These are phyloP conservation scores for Vesta saturnalis DNA, from an alignment of 2,888 invertebrate species.

Conservation along the genomic window DNA sequence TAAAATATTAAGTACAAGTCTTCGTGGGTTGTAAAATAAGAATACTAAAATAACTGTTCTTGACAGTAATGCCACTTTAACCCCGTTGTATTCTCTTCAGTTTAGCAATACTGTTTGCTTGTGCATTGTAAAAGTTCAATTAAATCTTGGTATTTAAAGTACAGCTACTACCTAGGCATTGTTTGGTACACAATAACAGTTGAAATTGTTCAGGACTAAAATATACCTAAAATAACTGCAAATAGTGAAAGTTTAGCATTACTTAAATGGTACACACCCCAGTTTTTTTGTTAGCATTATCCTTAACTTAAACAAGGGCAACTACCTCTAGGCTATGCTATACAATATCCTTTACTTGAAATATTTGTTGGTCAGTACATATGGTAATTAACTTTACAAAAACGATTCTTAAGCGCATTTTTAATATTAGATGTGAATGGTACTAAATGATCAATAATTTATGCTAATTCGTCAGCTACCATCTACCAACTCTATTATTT, in stretches of 20 bases:
- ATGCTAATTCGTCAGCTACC: no score
- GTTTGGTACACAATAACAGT: neutral
- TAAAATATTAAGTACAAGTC: constrained; percentile 1
- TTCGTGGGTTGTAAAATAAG: neutral
- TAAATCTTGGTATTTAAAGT: neutral
- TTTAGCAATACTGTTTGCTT: neutral
- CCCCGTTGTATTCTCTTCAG: constrained; percentile 9
- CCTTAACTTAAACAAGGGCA: neutral
- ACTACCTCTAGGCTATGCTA: no score
- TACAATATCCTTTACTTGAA: no score
- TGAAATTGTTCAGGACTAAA: neutral
- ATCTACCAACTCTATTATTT: no score
- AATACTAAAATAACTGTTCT: constrained; percentile 15
- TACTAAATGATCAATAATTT: neutral
- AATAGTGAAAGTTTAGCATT: constrained; percentile 16
- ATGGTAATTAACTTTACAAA: no score
- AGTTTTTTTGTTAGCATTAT: neutral
- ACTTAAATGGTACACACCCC: constrained; percentile 6
- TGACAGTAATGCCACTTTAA: constrained; percentile 19
- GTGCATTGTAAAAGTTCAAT: neutral
- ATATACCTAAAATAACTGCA: neutral
- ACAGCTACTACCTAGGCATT: no score
- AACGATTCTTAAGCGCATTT: neutral
- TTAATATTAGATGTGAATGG: neutral
- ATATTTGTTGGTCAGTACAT: no score